phyloP scores from a whole-genome alignment of 2,113 vertebrate species.

The Hippocampus zosterae region DNA sequence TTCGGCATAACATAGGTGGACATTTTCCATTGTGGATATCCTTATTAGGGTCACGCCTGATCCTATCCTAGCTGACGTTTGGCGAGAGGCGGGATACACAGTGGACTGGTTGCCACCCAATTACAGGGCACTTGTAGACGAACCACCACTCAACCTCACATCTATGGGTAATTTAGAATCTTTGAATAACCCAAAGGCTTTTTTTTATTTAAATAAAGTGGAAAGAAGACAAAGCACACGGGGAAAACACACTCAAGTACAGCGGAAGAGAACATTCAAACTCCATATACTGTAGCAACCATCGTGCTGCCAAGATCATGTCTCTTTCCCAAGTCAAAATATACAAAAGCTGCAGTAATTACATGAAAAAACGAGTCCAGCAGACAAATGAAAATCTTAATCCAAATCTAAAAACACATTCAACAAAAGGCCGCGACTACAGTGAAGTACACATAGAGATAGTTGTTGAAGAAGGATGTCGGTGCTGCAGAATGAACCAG shows the following conservation, averaged over 20 bases:
- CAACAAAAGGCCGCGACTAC: not conserved
- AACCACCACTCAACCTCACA: not conserved
- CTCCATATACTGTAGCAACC: not conserved
- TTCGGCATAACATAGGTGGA: not conserved
- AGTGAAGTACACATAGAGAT: not conserved
- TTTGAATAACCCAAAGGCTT: not conserved
- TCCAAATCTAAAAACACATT: not conserved
- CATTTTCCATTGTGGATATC: not conserved
- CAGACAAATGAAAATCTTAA: not conserved
- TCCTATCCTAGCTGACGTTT: not conserved
- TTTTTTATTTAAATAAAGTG: not conserved
- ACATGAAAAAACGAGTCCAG: not conserved
- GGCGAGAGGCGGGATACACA: not conserved
- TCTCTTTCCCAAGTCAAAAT: not conserved
- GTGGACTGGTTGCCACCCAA: not conserved
- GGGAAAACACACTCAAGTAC: not conserved
- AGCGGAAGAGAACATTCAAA: not conserved
- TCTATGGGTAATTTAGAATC: not conserved
- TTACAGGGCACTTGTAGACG: not conserved
- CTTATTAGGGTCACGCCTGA: not conserved
- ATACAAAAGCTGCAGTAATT: not conserved
- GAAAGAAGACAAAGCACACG: not conserved
- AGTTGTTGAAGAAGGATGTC: not conserved
- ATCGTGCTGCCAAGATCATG: not conserved
- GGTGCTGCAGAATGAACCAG: constrained; percentile 16